Evolutionary conservation across 1,140 invertebrate genomes (phyloP).

Genomic region (Asobara japonica): DNA sequence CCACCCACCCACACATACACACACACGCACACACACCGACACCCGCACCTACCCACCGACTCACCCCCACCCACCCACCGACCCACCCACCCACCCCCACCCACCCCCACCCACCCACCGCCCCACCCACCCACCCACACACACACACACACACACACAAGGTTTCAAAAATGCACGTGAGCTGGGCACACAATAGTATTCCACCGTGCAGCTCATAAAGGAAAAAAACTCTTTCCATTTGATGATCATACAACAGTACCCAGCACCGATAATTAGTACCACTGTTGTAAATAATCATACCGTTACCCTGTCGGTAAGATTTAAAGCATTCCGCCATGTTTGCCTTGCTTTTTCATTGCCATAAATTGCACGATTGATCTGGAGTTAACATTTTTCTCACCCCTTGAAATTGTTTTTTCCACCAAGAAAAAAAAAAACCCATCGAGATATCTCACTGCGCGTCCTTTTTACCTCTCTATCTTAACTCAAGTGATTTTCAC

Average conservation of each 20-base stretch:
- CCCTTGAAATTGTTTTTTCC: not conserved
- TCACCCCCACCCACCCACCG: too few relatives aligned
- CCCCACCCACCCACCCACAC: too few relatives aligned
- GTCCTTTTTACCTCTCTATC: conserved; percentile 12
- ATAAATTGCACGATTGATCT: conserved; percentile 4
- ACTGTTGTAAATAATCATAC: not conserved
- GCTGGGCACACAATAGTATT: too few relatives aligned
- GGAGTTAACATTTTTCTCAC: not conserved
- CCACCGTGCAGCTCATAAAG: too few relatives aligned
- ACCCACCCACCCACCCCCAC: too few relatives aligned
- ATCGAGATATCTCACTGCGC: not conserved
- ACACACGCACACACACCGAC: too few relatives aligned
- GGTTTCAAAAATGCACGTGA: too few relatives aligned
- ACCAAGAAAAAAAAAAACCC: not conserved
- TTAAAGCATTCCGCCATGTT: not conserved
- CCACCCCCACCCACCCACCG: too few relatives aligned
- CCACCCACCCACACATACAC: too few relatives aligned
- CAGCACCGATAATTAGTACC: not conserved
- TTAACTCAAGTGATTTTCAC: conserved; percentile 21
- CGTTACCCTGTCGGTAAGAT: conserved; percentile 4
- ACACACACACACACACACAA: too few relatives aligned
- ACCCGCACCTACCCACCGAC: too few relatives aligned
- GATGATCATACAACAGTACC: not conserved
- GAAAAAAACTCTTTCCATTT: too few relatives aligned
- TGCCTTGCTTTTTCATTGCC: not conserved